Evolutionary conservation across 2,797 vertebrate genomes (phyloP), one percentile per base, ranked within the genome.

Genomic region (Loris lydekkerianus): DNA sequence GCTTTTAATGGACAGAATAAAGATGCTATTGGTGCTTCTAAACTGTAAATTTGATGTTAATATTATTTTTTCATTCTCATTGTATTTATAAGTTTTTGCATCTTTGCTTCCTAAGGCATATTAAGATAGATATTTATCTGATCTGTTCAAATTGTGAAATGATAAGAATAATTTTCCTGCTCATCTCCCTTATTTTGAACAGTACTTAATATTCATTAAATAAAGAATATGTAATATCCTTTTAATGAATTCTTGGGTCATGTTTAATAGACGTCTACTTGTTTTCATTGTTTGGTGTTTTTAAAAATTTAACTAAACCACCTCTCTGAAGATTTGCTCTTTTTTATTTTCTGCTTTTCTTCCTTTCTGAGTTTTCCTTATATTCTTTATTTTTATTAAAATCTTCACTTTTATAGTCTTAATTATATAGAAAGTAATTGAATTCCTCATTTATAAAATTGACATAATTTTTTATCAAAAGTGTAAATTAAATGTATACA

Each of bases 121-220:
- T 6, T 17, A 86, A 56, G 92, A 95, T 75, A 86, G 65, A 10
- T 87, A 85, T 89, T 29, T 86, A 60, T 72, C 69, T 69, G 31
- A 83, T 2, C 11, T 75, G 8, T 60, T 61, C 37, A 90, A 34
- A 5, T 63, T 80, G 18, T 31, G 7, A 89, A 82, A 2, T 83
- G 21, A 86, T 46, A 27, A 61, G 37, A 83, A 70, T 56, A n/a
- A 61, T 76, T 75, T 70, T 86, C 7, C 23, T 83, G 11, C 9
- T 78, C 7, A 10, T 67, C 23, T 89, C 82, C 49, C 56, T 69
- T 94, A 49, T 96, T 92, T 80, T 70, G 49, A 92, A 14, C 5
- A 58, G 27, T n/a, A 94, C 67, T 93, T 91, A 93, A 80, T 73
- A 92, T 75, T 72, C 46, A 86, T 84, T 92, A 86, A 86, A 20